Evolutionary conservation across 2,888 invertebrate species (phyloP), one percentile per base, ranked within the genome.

Genomic region (Esperia sulphurella): DNA sequence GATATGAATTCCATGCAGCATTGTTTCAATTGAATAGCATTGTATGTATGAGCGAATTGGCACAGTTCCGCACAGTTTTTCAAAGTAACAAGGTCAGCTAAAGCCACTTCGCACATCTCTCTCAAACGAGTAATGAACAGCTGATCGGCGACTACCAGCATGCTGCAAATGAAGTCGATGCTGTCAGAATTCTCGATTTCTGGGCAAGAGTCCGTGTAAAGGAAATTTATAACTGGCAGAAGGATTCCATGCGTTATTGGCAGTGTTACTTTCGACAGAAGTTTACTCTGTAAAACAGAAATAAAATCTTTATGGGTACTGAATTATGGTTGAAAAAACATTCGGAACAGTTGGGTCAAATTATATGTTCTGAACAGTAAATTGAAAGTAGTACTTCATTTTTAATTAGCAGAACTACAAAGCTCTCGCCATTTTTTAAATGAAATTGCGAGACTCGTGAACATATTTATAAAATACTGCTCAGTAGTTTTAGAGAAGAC

Each of bases 121-220:
- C 94, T 92, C 8, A 97, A 84, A 9, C 94, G 81, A 1, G 90
- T 84, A 6, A 96, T 92, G 55, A 97, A 92, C 31, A 96, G 91
- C 65, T 96, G 96, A 73, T 97, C 97, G 21, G 96, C 94, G 9
- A 94, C 91, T 8, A 95, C 92, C 21, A 97, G 87, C 68, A 96
- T 90, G 68, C 94, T 94, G 75, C 94, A 94, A 55, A 95, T 90
- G 50, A 92, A 91, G 66, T 96, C 95, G 0, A 93, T 85, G 66
- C 94, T 93, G 44, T 92, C 92, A 35, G 91, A 91, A 49, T 81
- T 91, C 56, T 91, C 79, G 41, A 93, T 77, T 54, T 91, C 83
- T 0, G 92, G 90, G 14, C 93, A 90, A 1, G 92, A 87, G 70
- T 95, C 94, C 0, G 93, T 92, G 74, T 97, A 97, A 0, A 96